These are phyloP conservation scores for Xerus inauris DNA, from an alignment of 2,113 vertebrate genomes.

Conservation along the genomic window DNA sequence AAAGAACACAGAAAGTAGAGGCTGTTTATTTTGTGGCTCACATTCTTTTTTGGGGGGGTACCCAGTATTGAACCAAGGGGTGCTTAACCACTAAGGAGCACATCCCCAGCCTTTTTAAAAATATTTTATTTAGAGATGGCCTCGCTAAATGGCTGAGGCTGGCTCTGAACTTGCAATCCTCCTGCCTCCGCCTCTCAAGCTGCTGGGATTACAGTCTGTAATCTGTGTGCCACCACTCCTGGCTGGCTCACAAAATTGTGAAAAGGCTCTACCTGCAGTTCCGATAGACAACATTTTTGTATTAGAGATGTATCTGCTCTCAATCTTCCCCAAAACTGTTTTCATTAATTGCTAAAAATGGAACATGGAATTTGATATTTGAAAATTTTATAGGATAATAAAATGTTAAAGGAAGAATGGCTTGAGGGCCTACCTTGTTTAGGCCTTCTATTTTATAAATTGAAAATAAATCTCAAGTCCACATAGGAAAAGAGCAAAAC, in stretches of 20 bases:
- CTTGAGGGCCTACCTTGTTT: not conserved
- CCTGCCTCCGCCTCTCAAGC: too few relatives aligned
- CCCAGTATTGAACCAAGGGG: too few relatives aligned
- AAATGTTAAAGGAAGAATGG: conserved; percentile 11
- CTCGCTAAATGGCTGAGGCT: too few relatives aligned
- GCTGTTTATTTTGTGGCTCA: not conserved
- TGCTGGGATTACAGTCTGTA: too few relatives aligned
- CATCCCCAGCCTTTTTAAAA: too few relatives aligned
- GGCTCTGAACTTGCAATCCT: too few relatives aligned
- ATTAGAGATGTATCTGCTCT: not conserved
- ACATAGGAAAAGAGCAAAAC: not conserved
- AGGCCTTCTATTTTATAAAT: not conserved
- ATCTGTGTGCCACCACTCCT: too few relatives aligned
- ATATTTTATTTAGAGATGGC: too few relatives aligned
- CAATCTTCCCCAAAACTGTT: not conserved
- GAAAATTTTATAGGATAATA: not conserved
- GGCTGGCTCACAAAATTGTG: not conserved
- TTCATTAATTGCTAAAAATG: conserved; percentile 23
- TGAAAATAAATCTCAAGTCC: not conserved
- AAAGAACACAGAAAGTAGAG: not conserved
- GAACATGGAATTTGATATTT: conserved; percentile 31
- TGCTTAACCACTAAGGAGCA: too few relatives aligned
- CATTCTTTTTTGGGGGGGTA: too few relatives aligned
- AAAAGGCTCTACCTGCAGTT: not conserved
- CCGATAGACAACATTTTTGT: not conserved